Percentiles rank a stretch among this genome's conserved stretches.
These are phyloP conservation scores for Hesperophylax magnus DNA, from an alignment of 1,140 invertebrate genomes.

Conservation along the genomic window DNA sequence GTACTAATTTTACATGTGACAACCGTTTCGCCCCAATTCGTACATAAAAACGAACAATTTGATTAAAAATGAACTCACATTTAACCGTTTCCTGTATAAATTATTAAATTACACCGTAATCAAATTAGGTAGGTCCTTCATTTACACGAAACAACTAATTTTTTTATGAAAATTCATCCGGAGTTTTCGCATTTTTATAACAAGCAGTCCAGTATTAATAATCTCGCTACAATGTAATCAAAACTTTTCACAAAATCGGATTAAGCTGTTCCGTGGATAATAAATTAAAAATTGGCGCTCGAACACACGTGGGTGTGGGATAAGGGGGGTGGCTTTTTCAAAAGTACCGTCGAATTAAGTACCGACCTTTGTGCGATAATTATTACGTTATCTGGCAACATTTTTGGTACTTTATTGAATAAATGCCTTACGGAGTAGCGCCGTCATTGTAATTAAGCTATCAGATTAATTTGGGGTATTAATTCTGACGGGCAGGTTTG, in stretches of 20 bases:
- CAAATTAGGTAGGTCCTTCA: no score
- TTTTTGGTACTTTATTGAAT: slow-evolving; percentile 40
- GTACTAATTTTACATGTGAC: no score
- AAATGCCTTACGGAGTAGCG: slow-evolving; percentile 28
- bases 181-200: not conserved
- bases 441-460: slow-evolving; percentile 40
- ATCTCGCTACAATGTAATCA: slow-evolving; percentile 5
- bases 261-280: not conserved
- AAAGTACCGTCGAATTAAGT: not conserved
- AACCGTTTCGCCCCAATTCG: no score
- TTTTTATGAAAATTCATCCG: not conserved
- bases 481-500: slow-evolving; percentile 2
- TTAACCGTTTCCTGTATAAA: no score
- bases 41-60: no score
- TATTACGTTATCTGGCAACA: slow-evolving; percentile 37
- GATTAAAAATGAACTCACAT: no score
- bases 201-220: no score
- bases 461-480: slow-evolving; percentile 34
- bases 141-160: no score
- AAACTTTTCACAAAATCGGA: slow-evolving; percentile 31
- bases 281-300: slow-evolving; percentile 25
- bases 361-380: slow-evolving; percentile 9
- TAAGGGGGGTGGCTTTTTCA: not conserved
- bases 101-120: no score
- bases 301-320: not conserved